These are phyloP conservation scores for Drosophila pseudoananassae DNA, from an alignment of 1,140 invertebrate species.

Conservation along the genomic window DNA sequence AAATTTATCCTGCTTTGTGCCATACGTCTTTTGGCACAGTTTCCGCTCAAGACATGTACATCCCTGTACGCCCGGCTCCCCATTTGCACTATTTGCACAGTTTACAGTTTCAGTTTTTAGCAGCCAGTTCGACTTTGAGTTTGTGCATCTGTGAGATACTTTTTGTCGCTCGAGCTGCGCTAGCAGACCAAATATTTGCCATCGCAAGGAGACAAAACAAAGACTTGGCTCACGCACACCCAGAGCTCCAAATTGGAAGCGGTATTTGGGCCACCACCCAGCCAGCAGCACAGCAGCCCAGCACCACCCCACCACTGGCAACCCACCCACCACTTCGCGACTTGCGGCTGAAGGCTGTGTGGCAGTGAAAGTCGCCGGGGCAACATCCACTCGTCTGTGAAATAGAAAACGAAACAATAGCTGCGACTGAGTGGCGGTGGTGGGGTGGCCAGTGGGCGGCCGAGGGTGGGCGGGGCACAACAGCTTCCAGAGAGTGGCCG, in stretches of 20 bases:
- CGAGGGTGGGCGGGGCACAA: not conserved
- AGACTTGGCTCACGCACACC: slow-evolving; percentile 55
- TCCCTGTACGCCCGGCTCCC: not conserved
- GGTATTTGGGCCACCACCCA: slow-evolving; percentile 43
- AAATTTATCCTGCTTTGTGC: slow-evolving; percentile 82
- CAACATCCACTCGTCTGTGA: slow-evolving; percentile 72
- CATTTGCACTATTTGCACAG: slow-evolving; percentile 70
- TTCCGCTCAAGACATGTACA: slow-evolving; percentile 52
- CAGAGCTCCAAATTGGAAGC: slow-evolving; percentile 38
- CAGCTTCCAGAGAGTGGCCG: slow-evolving; percentile 42
- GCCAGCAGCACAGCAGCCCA: too few relatives aligned
- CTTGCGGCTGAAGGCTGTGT: slow-evolving; percentile 61
- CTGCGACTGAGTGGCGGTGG: slow-evolving; percentile 2
- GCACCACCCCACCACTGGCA: not conserved
- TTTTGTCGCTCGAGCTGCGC: slow-evolving; percentile 19
- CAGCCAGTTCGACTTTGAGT: slow-evolving; percentile 35
- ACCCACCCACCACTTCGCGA: slow-evolving; percentile 3
- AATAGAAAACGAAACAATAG: slow-evolving; percentile 80
- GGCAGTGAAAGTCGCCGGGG: slow-evolving; percentile 70
- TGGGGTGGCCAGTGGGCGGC: slow-evolving; percentile 1
- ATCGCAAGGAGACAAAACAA: slow-evolving; percentile 48
- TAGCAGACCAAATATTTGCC: slow-evolving; percentile 68
- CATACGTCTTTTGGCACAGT: slow-evolving; percentile 81
- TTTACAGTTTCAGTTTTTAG: slow-evolving; percentile 64
- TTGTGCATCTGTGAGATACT: slow-evolving; percentile 40